Percentiles rank a stretch among this genome's conserved stretches.
Evolutionary conservation across 92 coral and sea anemone species (phyloP).

Genomic region (Epizoanthus rinbou): DNA sequence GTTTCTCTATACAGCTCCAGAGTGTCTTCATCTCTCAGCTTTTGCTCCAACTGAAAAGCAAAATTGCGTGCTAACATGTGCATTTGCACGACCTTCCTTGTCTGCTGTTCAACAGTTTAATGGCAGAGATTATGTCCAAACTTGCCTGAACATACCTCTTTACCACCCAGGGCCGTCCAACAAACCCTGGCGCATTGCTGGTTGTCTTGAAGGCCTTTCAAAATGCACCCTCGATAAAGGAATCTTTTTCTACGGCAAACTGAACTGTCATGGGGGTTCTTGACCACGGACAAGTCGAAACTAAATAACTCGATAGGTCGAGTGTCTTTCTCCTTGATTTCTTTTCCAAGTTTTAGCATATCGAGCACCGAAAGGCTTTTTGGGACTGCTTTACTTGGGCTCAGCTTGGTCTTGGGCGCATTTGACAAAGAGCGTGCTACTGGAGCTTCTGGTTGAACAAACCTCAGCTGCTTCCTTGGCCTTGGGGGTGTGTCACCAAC

Average conservation of each 20-base stretch:
- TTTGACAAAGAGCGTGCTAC: conserved; percentile 9
- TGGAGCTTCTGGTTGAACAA: conserved; percentile 18
- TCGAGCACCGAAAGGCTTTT: conserved; percentile 43
- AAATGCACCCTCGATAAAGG: conserved; percentile 44
- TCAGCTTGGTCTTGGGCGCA: conserved; percentile 3
- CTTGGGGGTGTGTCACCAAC: not conserved
- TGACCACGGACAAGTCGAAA: conserved; percentile 9
- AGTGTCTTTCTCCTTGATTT: conserved; percentile 13
- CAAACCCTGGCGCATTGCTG: conserved; percentile 32
- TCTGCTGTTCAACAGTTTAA: conserved; percentile 30
- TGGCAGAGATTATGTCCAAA: conserved; percentile 6
- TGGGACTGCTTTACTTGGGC: conserved; percentile 24
- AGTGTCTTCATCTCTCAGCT: conserved; percentile 1
- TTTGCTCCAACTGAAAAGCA: not conserved
- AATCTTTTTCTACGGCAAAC: conserved; percentile 40
- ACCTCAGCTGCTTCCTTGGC: conserved; percentile 23
- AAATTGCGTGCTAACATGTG: conserved; percentile 20
- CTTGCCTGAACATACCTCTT: conserved; percentile 21
- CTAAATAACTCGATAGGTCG: conserved; percentile 23
- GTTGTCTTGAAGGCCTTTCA: conserved; percentile 45
- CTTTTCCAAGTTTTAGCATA: conserved; percentile 41
- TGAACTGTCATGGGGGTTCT: conserved; percentile 29
- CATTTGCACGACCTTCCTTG: conserved; percentile 24
- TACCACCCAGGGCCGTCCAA: conserved; percentile 16
- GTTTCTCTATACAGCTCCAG: not conserved